Evolutionary conservation across 2,888 invertebrate genomes (phyloP).

Genomic region (Sphecodes monilicornis): DNA sequence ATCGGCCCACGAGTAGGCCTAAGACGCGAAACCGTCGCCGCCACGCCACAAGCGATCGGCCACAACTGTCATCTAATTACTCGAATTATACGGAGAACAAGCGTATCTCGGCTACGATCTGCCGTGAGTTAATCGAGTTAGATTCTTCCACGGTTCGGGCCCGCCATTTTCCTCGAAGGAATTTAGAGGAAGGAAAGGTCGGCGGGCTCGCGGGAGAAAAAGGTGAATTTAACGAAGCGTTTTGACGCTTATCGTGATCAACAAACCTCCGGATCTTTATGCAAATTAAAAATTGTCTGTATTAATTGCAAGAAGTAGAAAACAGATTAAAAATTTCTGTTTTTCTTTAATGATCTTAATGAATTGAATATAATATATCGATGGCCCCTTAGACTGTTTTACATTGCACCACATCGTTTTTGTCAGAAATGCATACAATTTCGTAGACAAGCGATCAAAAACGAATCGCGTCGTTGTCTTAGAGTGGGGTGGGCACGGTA

Average conservation of each 20-base stretch:
- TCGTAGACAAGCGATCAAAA: too few relatives aligned
- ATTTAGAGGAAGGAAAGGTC: constrained; percentile 33
- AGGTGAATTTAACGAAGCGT: not conserved
- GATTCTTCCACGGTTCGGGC: constrained; percentile 6
- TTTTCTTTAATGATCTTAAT: too few relatives aligned
- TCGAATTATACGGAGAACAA: constrained; percentile 31
- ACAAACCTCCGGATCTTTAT: too few relatives aligned
- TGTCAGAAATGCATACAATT: too few relatives aligned
- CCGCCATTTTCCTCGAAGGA: not conserved
- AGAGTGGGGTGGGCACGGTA: too few relatives aligned
- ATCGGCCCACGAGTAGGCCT: constrained; percentile 20
- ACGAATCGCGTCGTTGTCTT: not conserved
- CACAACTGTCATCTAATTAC: constrained; percentile 42
- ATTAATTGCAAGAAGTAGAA: too few relatives aligned
- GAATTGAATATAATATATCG: too few relatives aligned
- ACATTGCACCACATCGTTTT: too few relatives aligned
- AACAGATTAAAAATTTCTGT: too few relatives aligned
- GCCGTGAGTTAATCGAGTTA: not conserved
- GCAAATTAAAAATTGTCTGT: too few relatives aligned
- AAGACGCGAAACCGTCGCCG: constrained; percentile 15
- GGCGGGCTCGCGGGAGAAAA: constrained; percentile 13
- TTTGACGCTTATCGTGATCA: not conserved
- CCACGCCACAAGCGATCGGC: not conserved
- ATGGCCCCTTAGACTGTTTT: too few relatives aligned
- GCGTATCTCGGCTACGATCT: constrained; percentile 31